These are phyloP conservation scores for Rhinogobius similis DNA, from an alignment of 2,113 vertebrate species.

Conservation along the genomic window DNA sequence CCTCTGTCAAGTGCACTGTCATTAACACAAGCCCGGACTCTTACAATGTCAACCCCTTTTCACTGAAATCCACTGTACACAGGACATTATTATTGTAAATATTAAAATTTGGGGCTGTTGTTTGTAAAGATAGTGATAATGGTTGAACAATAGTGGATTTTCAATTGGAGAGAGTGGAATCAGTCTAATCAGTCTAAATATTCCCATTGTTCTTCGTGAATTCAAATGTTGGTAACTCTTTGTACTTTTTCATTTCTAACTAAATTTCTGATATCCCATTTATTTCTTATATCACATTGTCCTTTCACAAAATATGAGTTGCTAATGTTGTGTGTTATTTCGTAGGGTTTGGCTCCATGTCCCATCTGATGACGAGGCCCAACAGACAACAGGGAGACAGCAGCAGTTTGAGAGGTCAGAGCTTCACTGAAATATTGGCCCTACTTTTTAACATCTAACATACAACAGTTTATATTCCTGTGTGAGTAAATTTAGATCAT, in stretches of 20 bases:
- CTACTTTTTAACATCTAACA: neutral
- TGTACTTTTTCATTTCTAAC: too few relatives aligned
- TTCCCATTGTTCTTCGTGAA: too few relatives aligned
- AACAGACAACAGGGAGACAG: conserved; percentile 67
- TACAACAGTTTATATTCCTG: neutral
- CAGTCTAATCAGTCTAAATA: too few relatives aligned
- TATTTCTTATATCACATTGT: neutral
- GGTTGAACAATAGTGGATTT: too few relatives aligned
- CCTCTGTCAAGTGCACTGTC: conserved; percentile 52
- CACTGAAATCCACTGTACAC: neutral
- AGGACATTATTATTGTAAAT: neutral
- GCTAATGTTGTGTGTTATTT: neutral
- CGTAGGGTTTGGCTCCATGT: conserved; percentile 56
- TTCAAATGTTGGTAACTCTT: too few relatives aligned
- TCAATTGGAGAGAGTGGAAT: too few relatives aligned
- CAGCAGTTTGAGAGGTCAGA: conserved; percentile 68
- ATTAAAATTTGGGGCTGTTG: neutral
- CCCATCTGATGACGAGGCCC: conserved; percentile 65
- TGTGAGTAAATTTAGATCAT: neutral
- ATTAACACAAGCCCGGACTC: conserved; percentile 8
- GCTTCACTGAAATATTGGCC: neutral
- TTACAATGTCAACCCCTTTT: neutral
- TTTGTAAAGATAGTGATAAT: neutral
- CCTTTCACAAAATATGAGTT: neutral
- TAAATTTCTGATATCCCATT: too few relatives aligned